These are phyloP conservation scores for Diarsia brunnea DNA, from an alignment of 2,888 invertebrate species.

Conservation along the genomic window DNA sequence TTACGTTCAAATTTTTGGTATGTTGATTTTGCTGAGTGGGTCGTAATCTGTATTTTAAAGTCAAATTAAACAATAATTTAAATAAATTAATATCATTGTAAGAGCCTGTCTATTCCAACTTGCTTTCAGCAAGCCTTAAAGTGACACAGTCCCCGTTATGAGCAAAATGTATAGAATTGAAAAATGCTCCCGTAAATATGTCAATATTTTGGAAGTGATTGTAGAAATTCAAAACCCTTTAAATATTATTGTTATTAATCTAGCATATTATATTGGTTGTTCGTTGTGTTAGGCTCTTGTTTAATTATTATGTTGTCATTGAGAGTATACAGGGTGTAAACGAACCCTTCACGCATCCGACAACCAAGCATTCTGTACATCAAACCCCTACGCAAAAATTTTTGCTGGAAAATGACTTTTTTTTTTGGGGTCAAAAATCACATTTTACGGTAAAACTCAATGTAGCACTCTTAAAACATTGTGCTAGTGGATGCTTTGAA, in stretches of 20 bases:
- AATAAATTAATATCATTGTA: not conserved
- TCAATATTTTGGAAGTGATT: not conserved
- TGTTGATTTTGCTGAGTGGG: not conserved
- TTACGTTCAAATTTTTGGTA: not conserved
- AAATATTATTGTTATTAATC: too few relatives aligned
- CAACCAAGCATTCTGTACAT: too few relatives aligned
- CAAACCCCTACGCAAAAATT: too few relatives aligned
- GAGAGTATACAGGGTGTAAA: too few relatives aligned
- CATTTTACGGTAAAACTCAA: too few relatives aligned
- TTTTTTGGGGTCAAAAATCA: too few relatives aligned
- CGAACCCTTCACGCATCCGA: too few relatives aligned
- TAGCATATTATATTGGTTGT: too few relatives aligned
- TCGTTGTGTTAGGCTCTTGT: not conserved
- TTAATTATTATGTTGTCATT: too few relatives aligned
- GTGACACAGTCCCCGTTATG: not conserved
- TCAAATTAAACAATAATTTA: not conserved
- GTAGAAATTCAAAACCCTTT: not conserved
- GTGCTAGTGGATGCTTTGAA: too few relatives aligned
- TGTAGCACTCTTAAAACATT: too few relatives aligned
- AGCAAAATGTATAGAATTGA: not conserved
- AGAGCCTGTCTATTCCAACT: not conserved
- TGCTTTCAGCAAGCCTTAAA: not conserved
- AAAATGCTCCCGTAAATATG: not conserved
- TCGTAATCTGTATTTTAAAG: not conserved
- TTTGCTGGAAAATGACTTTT: too few relatives aligned